A percentile compares a stretch with the other conserved stretches of the same genome.
phyloP scores from a whole-genome alignment of 1,140 invertebrate species.

The Euwallacea fornicatus region DNA sequence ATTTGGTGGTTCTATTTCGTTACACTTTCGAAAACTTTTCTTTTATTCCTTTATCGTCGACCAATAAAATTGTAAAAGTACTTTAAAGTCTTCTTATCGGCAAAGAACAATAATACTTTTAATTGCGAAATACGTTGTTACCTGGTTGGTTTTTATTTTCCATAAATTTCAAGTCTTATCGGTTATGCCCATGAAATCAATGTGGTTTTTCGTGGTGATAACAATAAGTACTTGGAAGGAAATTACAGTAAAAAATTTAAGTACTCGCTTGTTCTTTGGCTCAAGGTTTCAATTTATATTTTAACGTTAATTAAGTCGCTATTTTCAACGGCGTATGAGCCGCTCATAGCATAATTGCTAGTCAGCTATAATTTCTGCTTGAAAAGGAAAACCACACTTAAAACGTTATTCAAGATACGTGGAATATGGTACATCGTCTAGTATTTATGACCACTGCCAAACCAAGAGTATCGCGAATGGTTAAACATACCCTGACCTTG shows the following conservation, averaged over 20 bases:
- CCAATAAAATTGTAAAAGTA: slow-evolving; percentile 12
- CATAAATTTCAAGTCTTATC: slow-evolving; percentile 28
- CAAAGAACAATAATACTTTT: slow-evolving; percentile 28
- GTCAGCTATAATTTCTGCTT: slow-evolving; percentile 2
- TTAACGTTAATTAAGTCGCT: slow-evolving; percentile 15
- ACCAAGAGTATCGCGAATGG: no score
- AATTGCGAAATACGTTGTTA: slow-evolving; percentile 24
- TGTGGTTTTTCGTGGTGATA: slow-evolving; percentile 8
- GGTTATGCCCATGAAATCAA: slow-evolving; percentile 24
- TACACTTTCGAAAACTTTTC: background rate
- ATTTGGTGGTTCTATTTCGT: slow-evolving; percentile 1
- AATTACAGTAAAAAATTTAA: slow-evolving; percentile 14
- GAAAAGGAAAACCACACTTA: background rate
- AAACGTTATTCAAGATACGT: background rate
- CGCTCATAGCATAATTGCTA: background rate
- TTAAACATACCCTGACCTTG: no score
- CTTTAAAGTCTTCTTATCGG: slow-evolving; percentile 24
- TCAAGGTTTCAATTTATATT: slow-evolving; percentile 20
- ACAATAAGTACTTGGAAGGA: slow-evolving; percentile 13
- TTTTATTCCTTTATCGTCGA: background rate
- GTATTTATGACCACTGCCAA: no score
- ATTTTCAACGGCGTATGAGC: background rate
- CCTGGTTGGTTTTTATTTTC: slow-evolving; percentile 20
- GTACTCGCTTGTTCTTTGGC: slow-evolving; percentile 17
- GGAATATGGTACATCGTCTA: background rate